Conservation (phyloP, 2,797 vertebrate genomes). For the Galaxias olidus region DNA sequence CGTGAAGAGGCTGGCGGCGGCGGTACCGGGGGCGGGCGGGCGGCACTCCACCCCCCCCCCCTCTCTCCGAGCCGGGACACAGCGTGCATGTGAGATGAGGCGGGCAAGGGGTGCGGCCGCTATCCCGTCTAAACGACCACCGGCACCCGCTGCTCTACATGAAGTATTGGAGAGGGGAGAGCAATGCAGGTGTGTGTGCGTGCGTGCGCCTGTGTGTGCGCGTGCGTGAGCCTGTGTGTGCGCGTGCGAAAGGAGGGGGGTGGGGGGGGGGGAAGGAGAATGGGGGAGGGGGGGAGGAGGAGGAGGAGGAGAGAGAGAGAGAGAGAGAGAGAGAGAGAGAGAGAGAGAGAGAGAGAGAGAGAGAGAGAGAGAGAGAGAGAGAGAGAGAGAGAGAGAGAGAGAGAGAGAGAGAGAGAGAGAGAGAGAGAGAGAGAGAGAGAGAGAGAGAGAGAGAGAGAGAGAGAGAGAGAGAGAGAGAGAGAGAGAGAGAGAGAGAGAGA, state of each 20-base stretch:
- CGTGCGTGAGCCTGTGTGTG: conserved; percentile 5
- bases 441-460: conserved; percentile 18
- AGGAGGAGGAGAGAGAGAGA: no score
- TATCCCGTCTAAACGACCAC: conserved; percentile 66
- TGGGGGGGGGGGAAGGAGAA: no score
- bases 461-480: conserved; percentile 21
- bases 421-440: no score
- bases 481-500: conserved; percentile 22
- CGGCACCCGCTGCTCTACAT: conserved; percentile 64
- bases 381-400: conserved; percentile 21
- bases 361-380: conserved; percentile 20
- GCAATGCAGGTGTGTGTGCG: conserved; percentile 72
- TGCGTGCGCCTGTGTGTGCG: conserved; percentile 49
- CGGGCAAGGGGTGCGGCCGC: conserved; percentile 58
- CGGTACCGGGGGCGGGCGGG: no score
- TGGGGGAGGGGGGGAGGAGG: no score
- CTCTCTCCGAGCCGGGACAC: conserved; percentile 21
- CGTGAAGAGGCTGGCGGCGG: no score
- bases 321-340: conserved; percentile 1
- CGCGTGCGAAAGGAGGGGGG: no score
- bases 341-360: conserved; percentile 34
- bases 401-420: no score
- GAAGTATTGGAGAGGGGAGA: conserved; percentile 73
- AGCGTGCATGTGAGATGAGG: conserved; percentile 65
- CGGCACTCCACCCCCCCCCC: no score